Base-by-base conservation (phyloP, 2,113 vertebrate genomes). In the Acrocephalus kingi region DNA sequence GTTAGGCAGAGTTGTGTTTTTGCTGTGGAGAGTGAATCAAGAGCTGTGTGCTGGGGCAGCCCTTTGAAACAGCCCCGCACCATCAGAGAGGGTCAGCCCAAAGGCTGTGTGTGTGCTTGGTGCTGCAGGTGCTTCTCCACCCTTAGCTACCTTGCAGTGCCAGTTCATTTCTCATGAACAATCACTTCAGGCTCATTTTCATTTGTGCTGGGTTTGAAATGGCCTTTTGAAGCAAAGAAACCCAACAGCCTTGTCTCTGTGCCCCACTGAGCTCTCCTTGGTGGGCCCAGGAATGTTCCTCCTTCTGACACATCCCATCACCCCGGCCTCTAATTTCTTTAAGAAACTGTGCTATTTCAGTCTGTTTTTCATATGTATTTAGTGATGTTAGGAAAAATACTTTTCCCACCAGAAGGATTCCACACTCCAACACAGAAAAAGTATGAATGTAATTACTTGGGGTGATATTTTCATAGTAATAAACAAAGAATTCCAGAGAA, bases 91-190 rank as follows among this genome's bases (percentile, higher is more conserved):
- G 25, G 7, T 25, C 37, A 66, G 80, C 22, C 76, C 7, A 18
- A 7, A 13, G 33, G 15, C 37, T 10, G 2, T 33, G 46, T 3
- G 0, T 43, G 35, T 10, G 1, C 24, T 27, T 7, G 5, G 14
- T 62, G 63, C 69, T 54, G 28, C 9, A 23, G 22, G 11, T 10
- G 23, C 35, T 52, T 86, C 43, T 30, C 30, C 4, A 6, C 41
- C 54, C 4, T 15, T 3, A 24, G 23, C 39, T 30, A 3, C 12
- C 6, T 15, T 5, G 19, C 2, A 5, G 11, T 18, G 79, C 43
- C 43, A 9, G 7, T 20, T 72, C 33, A 5, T 81, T 80, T 49
- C 73, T 56, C 10, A 4, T 2, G 19, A 54, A 4, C 43, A 15
- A 5, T 20, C 55, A 7, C 48, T 82, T 28, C 14, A 48, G 39